Evolutionary conservation across 2,797 vertebrate genomes (phyloP).

Genomic region (Gymnoscopelus microlampas): DNA sequence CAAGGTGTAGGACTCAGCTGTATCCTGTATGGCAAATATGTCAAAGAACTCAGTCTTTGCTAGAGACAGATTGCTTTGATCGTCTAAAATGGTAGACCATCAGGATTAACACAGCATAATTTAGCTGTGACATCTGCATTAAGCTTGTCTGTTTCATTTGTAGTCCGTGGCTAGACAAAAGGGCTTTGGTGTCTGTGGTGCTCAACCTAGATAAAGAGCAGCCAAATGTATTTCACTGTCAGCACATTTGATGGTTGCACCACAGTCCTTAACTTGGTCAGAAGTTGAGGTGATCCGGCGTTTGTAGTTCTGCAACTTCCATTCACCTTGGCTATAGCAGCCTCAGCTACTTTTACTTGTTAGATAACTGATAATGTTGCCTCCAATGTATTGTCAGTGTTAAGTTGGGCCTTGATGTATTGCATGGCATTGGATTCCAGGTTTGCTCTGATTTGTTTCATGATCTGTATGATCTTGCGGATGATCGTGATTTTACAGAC

Average conservation of each 20-base stretch:
- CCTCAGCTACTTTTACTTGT: too few relatives aligned
- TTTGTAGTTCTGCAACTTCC: too few relatives aligned
- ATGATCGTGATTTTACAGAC: too few relatives aligned
- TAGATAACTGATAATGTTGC: too few relatives aligned
- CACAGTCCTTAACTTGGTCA: slow-evolving; percentile 28
- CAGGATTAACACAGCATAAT: slow-evolving; percentile 12
- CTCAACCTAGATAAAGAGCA: slow-evolving; percentile 23
- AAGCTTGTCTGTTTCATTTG: background rate
- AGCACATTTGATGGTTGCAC: slow-evolving; percentile 9
- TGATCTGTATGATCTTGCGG: too few relatives aligned
- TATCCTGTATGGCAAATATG: slow-evolving; percentile 10
- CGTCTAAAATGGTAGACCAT: slow-evolving; percentile 25
- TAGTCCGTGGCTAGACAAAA: background rate
- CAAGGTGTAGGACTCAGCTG: background rate
- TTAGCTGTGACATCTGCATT: slow-evolving; percentile 1
- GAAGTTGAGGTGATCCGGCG: slow-evolving; percentile 6
- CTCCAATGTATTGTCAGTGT: too few relatives aligned
- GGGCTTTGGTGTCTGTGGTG: background rate
- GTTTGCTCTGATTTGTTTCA: too few relatives aligned
- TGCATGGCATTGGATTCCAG: too few relatives aligned
- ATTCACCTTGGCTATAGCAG: too few relatives aligned
- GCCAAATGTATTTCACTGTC: slow-evolving; percentile 27
- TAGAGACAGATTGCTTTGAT: slow-evolving; percentile 18
- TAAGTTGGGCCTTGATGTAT: too few relatives aligned
- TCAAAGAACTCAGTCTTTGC: slow-evolving; percentile 15